phyloP scores from a whole-genome alignment of 2,888 invertebrate species.

The Peribatodes rhomboidaria region DNA sequence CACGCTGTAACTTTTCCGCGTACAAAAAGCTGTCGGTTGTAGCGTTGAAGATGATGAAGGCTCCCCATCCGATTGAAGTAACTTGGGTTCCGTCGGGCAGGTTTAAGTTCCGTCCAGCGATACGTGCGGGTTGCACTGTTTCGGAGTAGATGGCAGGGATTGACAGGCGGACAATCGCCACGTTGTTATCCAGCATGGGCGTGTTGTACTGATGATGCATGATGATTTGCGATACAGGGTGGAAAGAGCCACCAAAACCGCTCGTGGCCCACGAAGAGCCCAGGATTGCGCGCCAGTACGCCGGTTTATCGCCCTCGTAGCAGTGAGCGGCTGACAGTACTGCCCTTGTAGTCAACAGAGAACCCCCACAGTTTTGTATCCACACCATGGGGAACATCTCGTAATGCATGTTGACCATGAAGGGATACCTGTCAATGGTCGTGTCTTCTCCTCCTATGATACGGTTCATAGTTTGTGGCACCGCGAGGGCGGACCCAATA shows the following conservation, averaged over 20 bases:
- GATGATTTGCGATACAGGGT: background rate
- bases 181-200: background rate
- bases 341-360: background rate
- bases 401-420: conserved; percentile 3
- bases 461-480: background rate
- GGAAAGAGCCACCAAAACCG: background rate
- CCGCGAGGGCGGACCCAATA: background rate
- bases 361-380: background rate
- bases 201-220: conserved; percentile 1
- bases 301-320: background rate
- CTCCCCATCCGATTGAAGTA: conserved; percentile 3
- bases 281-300: background rate
- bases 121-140: conserved; percentile 9
- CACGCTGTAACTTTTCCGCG: background rate
- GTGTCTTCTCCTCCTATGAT: conserved; percentile 8
- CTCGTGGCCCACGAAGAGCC: background rate
- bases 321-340: conserved; percentile 7
- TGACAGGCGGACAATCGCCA: background rate
- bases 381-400: background rate
- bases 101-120: background rate
- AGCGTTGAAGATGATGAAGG: too few species aligned
- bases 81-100: conserved; percentile 2
- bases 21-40: background rate
- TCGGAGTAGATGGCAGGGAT: background rate
- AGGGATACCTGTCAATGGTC: conserved; percentile 9